These are phyloP conservation scores for Bicyclus anynana DNA, from an alignment of 1,140 invertebrate genomes.

Conservation along the genomic window DNA sequence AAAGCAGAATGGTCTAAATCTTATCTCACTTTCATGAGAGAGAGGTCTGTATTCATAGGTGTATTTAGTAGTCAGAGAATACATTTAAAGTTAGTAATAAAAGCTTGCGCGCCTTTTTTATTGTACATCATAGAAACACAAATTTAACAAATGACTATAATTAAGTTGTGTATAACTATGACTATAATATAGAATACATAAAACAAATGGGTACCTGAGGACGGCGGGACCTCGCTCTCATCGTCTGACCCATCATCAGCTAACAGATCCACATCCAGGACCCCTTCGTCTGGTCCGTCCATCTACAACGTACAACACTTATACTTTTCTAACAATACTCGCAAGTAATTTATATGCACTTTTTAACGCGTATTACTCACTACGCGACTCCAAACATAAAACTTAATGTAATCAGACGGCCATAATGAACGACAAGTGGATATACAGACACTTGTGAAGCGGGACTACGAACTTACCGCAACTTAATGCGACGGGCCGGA, in stretches of 20 bases:
- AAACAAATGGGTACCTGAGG: slow-evolving; percentile 51
- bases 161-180: too few species aligned
- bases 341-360: slow-evolving; percentile 1
- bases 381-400: slow-evolving; percentile 27
- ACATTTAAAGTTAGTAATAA: too few species aligned
- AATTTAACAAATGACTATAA: too few species aligned
- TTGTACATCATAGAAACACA: too few species aligned
- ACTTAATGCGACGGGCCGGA: slow-evolving; percentile 59
- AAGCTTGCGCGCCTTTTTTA: too few species aligned
- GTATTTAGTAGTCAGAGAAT: too few species aligned
- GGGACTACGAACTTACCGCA: slow-evolving; percentile 66
- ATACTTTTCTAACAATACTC: slow-evolving; percentile 20
- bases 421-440: slow-evolving; percentile 72
- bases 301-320: slow-evolving; percentile 48
- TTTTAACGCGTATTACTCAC: background rate
- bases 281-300: slow-evolving; percentile 68
- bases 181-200: background rate
- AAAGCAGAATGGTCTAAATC: too few species aligned
- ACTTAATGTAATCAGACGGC: slow-evolving; percentile 64
- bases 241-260: slow-evolving; percentile 73
- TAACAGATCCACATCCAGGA: slow-evolving; percentile 70
- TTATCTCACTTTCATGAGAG: too few species aligned
- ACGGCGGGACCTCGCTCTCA: slow-evolving; percentile 70
- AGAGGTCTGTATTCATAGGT: too few species aligned
- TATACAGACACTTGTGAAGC: slow-evolving; percentile 30